These are phyloP conservation scores for Scaptomyza pallida DNA, from an alignment of 1,140 invertebrate species.

Conservation along the genomic window DNA sequence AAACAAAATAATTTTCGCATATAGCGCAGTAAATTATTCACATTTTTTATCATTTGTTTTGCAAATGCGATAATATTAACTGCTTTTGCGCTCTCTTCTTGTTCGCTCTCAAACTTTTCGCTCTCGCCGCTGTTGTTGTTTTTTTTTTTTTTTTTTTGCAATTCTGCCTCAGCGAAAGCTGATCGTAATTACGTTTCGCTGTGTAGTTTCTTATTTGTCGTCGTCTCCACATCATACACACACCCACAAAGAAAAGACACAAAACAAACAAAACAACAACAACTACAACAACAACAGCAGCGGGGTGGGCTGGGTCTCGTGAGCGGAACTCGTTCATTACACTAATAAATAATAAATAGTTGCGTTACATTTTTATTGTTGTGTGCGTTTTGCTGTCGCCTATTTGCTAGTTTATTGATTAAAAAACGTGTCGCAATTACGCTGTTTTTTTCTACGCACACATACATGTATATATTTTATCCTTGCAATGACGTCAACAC, in stretches of 20 bases:
- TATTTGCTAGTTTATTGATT: slow-evolving; percentile 50
- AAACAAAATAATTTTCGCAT: not conserved
- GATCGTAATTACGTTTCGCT: slow-evolving; percentile 53
- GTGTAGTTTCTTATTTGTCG: slow-evolving; percentile 35
- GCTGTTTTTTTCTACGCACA: not conserved
- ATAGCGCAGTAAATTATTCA: not conserved
- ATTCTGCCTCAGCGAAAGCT: slow-evolving; percentile 37
- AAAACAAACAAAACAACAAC: not conserved
- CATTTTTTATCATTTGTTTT: not conserved
- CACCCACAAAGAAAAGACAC: slow-evolving; percentile 44
- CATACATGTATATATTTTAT: slow-evolving; percentile 17
- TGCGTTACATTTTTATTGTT: slow-evolving; percentile 41
- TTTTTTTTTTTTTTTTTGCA: slow-evolving; percentile 35
- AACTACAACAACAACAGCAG: not conserved
- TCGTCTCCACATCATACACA: slow-evolving; percentile 24
- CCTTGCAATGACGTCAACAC: slow-evolving; percentile 65
- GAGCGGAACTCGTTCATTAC: slow-evolving; percentile 46
- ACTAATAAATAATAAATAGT: slow-evolving; percentile 63
- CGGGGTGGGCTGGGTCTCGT: slow-evolving; percentile 43
- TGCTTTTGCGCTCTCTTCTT: slow-evolving; percentile 19
- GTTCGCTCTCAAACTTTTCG: slow-evolving; percentile 30
- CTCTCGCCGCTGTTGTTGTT: slow-evolving; percentile 7
- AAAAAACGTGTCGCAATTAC: slow-evolving; percentile 54
- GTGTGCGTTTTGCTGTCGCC: slow-evolving; percentile 18
- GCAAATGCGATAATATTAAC: not conserved